These are phyloP conservation scores for Parotocinclus haroldoi DNA, from an alignment of 2,797 vertebrate genomes.

Conservation along the genomic window DNA sequence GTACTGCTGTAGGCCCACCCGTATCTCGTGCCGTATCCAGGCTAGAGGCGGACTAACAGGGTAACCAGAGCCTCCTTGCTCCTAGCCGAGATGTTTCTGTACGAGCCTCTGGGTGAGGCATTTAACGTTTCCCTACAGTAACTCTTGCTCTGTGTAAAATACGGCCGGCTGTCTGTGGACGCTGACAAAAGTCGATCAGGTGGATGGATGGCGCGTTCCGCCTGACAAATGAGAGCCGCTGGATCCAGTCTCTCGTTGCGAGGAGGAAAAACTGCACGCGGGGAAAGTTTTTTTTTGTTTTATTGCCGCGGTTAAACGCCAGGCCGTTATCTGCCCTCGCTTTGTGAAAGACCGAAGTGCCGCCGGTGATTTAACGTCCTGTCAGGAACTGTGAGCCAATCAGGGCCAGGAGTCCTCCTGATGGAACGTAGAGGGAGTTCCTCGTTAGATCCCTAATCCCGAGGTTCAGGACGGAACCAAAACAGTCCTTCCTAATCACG, in stretches of 20 bases:
- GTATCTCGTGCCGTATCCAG: too few species aligned
- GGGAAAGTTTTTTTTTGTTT: conserved; percentile 22
- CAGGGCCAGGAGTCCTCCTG: conserved; percentile 14
- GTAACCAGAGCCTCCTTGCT: too few species aligned
- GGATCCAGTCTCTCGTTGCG: background rate
- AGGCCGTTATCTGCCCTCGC: conserved; percentile 24
- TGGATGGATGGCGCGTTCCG: background rate
- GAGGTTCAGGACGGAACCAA: too few species aligned
- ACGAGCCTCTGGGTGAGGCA: too few species aligned
- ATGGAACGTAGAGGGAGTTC: background rate
- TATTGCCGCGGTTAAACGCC: conserved; percentile 18
- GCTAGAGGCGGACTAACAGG: too few species aligned
- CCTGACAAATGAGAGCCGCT: conserved; percentile 25
- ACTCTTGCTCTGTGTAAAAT: too few species aligned
- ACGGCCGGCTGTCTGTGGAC: background rate
- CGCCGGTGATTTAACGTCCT: conserved; percentile 26
- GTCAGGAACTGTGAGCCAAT: conserved; percentile 23
- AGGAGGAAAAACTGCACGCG: conserved; percentile 6
- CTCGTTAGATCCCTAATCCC: too few species aligned
- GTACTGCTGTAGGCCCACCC: too few species aligned
- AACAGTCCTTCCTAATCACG: too few species aligned
- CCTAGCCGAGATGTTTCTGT: too few species aligned
- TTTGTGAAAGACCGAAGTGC: conserved; percentile 27
- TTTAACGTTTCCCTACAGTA: too few species aligned
- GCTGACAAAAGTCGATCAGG: background rate